These are phyloP conservation scores for Xerus rutilus DNA, from an alignment of 2,797 vertebrate genomes.

Conservation along the genomic window DNA sequence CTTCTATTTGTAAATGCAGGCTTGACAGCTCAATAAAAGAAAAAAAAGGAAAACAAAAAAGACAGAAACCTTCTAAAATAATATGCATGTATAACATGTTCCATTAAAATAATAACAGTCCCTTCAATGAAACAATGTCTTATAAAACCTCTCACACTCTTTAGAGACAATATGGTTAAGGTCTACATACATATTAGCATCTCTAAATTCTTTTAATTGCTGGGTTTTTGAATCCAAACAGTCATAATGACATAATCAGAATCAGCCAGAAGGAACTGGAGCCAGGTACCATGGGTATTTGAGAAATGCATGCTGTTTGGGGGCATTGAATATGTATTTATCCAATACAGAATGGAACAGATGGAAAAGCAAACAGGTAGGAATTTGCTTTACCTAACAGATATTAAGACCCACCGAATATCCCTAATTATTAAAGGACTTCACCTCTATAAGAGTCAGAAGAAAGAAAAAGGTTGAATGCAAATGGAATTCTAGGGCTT, in stretches of 20 bases:
- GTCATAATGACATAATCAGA: constrained; percentile 83
- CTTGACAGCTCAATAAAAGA: constrained; percentile 54
- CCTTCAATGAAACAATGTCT: constrained; percentile 71
- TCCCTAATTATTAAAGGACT: constrained; percentile 79
- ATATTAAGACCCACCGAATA: constrained; percentile 79
- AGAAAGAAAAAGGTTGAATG: constrained; percentile 68
- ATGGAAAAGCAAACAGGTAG: constrained; percentile 80
- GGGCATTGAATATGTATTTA: constrained; percentile 68
- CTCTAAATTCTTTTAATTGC: constrained; percentile 79
- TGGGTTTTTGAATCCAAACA: constrained; percentile 76
- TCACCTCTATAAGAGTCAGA: constrained; percentile 79
- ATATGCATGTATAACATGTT: constrained; percentile 27
- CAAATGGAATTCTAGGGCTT: not conserved
- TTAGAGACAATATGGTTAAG: constrained; percentile 69
- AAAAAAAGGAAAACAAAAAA: not conserved
- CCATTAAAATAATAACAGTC: constrained; percentile 70
- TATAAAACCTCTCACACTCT: constrained; percentile 45
- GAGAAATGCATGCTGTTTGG: constrained; percentile 71
- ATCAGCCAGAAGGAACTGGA: constrained; percentile 81
- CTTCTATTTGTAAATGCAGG: constrained; percentile 73
- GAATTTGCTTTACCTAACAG: constrained; percentile 81
- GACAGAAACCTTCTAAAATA: constrained; percentile 63
- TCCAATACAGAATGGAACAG: constrained; percentile 81
- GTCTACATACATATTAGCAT: constrained; percentile 67
- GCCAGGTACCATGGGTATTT: constrained; percentile 77